These are phyloP conservation scores for Rhagologus leucostigma DNA, from an alignment of 2,113 vertebrate species.

Conservation along the genomic window DNA sequence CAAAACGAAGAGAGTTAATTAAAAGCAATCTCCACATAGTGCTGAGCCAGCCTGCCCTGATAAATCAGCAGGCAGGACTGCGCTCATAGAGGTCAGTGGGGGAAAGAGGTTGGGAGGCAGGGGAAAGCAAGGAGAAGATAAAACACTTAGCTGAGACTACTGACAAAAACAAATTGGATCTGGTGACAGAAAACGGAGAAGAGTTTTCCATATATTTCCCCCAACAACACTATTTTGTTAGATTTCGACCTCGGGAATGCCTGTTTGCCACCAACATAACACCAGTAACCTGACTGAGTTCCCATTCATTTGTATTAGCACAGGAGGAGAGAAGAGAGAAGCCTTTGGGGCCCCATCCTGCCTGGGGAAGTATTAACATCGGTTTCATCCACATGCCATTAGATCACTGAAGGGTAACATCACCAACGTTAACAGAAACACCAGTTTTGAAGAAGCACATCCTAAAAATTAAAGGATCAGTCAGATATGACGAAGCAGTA, in stretches of 20 bases:
- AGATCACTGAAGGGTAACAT: neutral
- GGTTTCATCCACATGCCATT: neutral
- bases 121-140: neutral
- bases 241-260: neutral
- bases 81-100: slow-evolving; percentile 54
- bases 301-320: neutral
- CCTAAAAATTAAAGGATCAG: neutral
- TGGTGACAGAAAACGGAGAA: slow-evolving; percentile 10
- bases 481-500: neutral
- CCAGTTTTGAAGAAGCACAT: neutral
- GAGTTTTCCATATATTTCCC: neutral
- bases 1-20: slow-evolving; percentile 79
- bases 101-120: slow-evolving; percentile 23
- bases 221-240: neutral
- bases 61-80: slow-evolving; percentile 75
- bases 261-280: neutral
- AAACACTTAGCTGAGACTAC: neutral
- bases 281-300: neutral
- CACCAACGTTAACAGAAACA: neutral
- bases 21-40: slow-evolving; percentile 77
- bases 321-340: neutral
- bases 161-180: neutral
- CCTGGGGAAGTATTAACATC: neutral
- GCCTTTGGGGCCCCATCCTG: neutral
- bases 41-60: slow-evolving; percentile 73